Evolutionary conservation across 2,888 invertebrate genomes (phyloP).

Genomic region (Acholoe squamosa): DNA sequence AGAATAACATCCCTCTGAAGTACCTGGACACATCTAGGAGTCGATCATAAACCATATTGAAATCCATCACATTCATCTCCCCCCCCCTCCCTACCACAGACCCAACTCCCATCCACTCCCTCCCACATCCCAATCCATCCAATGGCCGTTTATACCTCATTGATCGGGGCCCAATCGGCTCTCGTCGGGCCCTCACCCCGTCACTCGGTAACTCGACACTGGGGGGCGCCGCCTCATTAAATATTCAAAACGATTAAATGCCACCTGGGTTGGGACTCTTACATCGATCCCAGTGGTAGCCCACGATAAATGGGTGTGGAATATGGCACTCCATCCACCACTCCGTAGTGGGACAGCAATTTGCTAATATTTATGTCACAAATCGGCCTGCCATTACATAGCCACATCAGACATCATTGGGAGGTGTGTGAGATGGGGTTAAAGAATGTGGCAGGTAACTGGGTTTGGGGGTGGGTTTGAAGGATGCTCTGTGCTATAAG

Average conservation of each 20-base stretch:
- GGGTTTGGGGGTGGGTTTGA: too few relatives aligned
- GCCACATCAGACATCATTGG: neutral
- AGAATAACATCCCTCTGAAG: too few relatives aligned
- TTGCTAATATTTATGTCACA: conserved; percentile 29
- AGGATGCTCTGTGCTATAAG: too few relatives aligned
- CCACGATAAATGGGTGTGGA: conserved; percentile 10
- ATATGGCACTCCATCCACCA: neutral
- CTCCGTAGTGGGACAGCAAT: conserved; percentile 1
- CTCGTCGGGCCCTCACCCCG: neutral
- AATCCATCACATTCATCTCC: too few relatives aligned
- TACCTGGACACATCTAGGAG: too few relatives aligned
- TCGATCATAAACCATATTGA: too few relatives aligned
- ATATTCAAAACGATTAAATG: conserved; percentile 26
- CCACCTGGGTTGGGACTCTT: neutral
- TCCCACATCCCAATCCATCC: too few relatives aligned
- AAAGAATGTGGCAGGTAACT: too few relatives aligned
- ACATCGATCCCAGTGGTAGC: conserved; percentile 4
- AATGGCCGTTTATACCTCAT: too few relatives aligned
- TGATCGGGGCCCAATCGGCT: neutral
- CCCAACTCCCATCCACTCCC: too few relatives aligned
- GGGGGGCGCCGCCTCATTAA: conserved; percentile 12
- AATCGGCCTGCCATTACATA: conserved; percentile 2
- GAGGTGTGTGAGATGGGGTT: neutral
- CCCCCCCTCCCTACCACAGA: too few relatives aligned
- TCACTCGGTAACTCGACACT: conserved; percentile 6